Percentiles rank a stretch among this genome's conserved stretches.
phyloP scores from a whole-genome alignment of 2,797 vertebrate genomes.

The Myotis planiceps region DNA sequence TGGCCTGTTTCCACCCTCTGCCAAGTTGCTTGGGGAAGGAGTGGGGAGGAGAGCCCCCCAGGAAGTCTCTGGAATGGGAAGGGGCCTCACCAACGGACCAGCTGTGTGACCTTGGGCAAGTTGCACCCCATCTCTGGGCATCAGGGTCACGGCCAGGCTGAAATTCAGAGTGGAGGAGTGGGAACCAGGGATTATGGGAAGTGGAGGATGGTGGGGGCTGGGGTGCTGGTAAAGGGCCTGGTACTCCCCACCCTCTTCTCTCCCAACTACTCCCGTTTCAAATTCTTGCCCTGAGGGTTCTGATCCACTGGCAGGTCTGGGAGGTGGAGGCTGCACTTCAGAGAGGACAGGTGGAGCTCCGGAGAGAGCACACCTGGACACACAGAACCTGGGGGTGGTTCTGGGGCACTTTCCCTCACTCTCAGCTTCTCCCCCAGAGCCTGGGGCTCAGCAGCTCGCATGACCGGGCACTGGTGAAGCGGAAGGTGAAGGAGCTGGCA shows the following conservation, averaged over 20 bases:
- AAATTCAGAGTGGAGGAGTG: neutral
- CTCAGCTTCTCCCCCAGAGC: constrained; percentile 80
- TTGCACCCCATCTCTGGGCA: neutral
- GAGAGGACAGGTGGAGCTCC: neutral
- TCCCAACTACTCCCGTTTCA: neutral
- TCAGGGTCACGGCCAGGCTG: neutral
- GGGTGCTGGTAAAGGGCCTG: neutral
- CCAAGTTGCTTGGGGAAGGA: neutral
- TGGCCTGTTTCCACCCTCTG: neutral
- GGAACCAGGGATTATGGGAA: neutral
- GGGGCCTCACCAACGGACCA: neutral
- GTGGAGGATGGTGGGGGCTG: neutral
- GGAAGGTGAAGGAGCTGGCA: constrained; percentile 91
- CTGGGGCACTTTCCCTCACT: neutral
- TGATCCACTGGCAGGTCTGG: neutral
- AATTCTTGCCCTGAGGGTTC: neutral
- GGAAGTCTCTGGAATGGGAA: neutral
- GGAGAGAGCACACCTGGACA: neutral
- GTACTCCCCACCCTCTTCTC: neutral
- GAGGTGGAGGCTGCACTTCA: neutral
- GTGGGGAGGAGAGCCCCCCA: neutral
- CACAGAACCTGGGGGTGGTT: neutral
- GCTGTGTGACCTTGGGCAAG: neutral
- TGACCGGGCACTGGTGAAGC: constrained; percentile 90
- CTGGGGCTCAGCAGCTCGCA: constrained; percentile 91